phyloP scores from a whole-genome alignment of 2,113 vertebrate genomes.

The Tinamus guttatus region DNA sequence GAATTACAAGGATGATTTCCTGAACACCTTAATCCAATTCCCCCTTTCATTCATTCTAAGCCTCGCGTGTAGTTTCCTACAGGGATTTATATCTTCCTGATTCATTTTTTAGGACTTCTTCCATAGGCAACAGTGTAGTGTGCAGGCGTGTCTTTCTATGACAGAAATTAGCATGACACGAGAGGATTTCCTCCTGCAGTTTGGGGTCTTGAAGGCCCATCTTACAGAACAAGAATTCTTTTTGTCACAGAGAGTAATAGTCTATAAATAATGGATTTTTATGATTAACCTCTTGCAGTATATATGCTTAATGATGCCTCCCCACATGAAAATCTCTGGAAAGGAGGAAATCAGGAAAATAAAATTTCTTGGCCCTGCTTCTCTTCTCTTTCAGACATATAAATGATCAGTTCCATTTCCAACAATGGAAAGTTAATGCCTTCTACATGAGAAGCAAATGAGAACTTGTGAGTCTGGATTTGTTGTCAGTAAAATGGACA shows the following conservation, averaged over 20 bases:
- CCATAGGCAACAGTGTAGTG: neutral
- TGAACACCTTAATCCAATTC: constrained; percentile 20
- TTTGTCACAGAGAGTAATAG: neutral
- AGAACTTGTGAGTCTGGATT: neutral
- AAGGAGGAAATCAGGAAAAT: neutral
- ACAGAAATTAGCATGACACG: neutral
- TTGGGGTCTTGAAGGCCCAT: neutral
- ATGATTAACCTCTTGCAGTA: neutral
- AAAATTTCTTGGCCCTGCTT: neutral
- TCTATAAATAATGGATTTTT: neutral
- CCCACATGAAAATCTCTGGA: neutral
- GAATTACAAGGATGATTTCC: neutral
- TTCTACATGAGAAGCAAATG: neutral
- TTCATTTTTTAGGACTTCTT: neutral
- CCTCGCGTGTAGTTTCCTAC: neutral
- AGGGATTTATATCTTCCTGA: neutral
- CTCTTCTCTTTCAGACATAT: neutral
- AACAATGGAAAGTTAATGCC: neutral
- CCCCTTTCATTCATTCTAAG: neutral
- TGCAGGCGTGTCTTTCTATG: neutral
- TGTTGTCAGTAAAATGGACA: neutral
- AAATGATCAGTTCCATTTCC: neutral
- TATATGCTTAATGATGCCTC: neutral
- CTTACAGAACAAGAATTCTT: neutral
- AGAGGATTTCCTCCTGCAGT: neutral